Conservation (phyloP, 2,888 invertebrate genomes). For the Eulithis prunata region DNA sequence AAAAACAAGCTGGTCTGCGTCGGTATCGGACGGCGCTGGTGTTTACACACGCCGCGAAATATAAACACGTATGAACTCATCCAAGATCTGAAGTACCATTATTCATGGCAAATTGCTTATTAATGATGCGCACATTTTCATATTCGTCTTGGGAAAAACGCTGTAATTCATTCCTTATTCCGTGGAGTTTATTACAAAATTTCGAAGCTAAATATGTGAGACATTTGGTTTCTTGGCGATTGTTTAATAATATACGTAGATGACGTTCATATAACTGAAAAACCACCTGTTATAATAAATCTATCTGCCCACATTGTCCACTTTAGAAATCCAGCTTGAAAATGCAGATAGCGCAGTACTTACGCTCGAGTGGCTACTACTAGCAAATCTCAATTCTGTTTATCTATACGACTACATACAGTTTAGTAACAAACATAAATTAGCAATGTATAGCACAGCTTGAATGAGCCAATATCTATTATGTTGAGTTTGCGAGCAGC, state of each 20-base stretch:
- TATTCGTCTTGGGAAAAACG: conserved; percentile 20
- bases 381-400: too few relatives aligned
- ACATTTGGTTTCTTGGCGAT: conserved; percentile 1
- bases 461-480: conserved; percentile 14
- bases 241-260: neutral
- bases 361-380: neutral
- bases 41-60: conserved; percentile 52
- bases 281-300: neutral
- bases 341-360: too few relatives aligned
- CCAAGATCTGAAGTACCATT: conserved; percentile 46
- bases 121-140: conserved; percentile 27
- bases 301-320: too few relatives aligned
- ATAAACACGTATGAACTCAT: conserved; percentile 51
- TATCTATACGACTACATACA: too few relatives aligned
- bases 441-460: too few relatives aligned
- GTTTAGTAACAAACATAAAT: too few relatives aligned
- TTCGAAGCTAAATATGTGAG: neutral
- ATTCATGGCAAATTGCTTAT: conserved; percentile 50
- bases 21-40: conserved; percentile 41
- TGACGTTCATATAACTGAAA: neutral
- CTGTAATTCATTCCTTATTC: conserved; percentile 10
- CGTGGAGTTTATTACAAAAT: neutral
- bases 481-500: conserved; percentile 37
- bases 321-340: too few relatives aligned
- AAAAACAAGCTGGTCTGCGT: conserved; percentile 59